A percentile compares a stretch with the other conserved stretches of the same genome.
Evolutionary conservation across 2,797 vertebrate species (phyloP).

Genomic region (Zenarchopterus dispar): DNA sequence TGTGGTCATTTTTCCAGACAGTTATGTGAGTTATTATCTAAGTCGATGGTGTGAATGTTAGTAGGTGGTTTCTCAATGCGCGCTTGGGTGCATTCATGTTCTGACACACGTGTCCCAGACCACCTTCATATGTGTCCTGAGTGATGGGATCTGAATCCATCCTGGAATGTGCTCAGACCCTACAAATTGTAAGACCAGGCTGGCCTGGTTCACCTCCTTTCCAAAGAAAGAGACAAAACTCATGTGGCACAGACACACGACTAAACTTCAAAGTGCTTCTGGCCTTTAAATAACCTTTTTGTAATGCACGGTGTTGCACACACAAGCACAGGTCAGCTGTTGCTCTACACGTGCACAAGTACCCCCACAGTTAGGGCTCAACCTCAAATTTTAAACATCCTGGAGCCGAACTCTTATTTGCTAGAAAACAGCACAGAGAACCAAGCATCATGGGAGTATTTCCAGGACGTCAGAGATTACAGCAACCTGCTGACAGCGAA

Average conservation of each 20-base stretch:
- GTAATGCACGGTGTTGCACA: constrained; percentile 41
- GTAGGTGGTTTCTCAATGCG: no score
- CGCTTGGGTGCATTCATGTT: no score
- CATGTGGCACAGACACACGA: constrained; percentile 34
- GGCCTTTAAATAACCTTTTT: constrained; percentile 68
- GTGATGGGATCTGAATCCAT: no score
- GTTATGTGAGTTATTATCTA: no score
- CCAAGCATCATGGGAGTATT: constrained; percentile 35
- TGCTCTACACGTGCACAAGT: constrained; percentile 6
- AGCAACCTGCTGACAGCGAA: constrained; percentile 14
- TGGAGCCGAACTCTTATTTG: constrained; percentile 50
- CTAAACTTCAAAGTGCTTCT: constrained; percentile 49
- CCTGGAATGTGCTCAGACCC: no score
- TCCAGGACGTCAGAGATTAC: constrained; percentile 55
- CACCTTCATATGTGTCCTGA: no score
- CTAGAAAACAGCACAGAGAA: constrained; percentile 28
- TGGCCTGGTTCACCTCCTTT: constrained; percentile 14
- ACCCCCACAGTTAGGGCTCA: constrained; percentile 11
- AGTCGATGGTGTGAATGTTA: no score
- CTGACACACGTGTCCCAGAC: no score
- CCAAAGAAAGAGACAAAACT: constrained; percentile 37
- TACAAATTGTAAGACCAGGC: not conserved
- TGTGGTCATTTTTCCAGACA: no score
- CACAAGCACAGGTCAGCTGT: constrained; percentile 6
- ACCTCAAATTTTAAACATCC: constrained; percentile 44